These are phyloP conservation scores for Enteromius fasciolatus DNA, from an alignment of 2,797 vertebrate species.

Conservation along the genomic window DNA sequence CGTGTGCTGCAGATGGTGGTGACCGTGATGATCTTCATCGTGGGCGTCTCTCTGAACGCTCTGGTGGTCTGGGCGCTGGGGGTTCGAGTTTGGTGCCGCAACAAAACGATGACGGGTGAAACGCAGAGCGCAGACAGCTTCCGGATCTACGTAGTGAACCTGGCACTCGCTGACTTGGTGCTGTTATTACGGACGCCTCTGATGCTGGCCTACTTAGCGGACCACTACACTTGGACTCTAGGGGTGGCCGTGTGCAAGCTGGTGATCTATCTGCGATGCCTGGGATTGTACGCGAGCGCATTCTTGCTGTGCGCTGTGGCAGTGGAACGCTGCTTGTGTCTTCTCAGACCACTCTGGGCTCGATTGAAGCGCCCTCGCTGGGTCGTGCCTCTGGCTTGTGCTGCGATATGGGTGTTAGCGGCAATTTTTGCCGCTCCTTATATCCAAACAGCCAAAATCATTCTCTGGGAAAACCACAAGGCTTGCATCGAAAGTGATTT, in stretches of 20 bases:
- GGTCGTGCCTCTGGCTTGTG: conserved; percentile 76
- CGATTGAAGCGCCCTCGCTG: conserved; percentile 73
- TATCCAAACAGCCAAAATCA: conserved; percentile 57
- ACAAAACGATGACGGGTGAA: conserved; percentile 56
- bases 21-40: conserved; percentile 58
- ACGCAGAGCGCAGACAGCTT: conserved; percentile 76
- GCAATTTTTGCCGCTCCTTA: conserved; percentile 71
- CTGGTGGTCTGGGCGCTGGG: conserved; percentile 81
- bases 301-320: conserved; percentile 81
- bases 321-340: conserved; percentile 79
- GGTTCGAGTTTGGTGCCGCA: conserved; percentile 58
- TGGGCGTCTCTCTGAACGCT: conserved; percentile 74
- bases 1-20: conserved; percentile 67
- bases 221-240: conserved; percentile 74
- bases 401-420: conserved; percentile 73
- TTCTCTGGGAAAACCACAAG: fast-evolving
- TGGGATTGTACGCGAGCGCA: conserved; percentile 77
- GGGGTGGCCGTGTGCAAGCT: conserved; percentile 65
- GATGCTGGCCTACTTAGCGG: conserved; percentile 72
- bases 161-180: conserved; percentile 79
- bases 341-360: conserved; percentile 80
- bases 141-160: conserved; percentile 78
- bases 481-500: conserved; percentile 62
- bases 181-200: conserved; percentile 75
- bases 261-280: conserved; percentile 73